Evolutionary conservation across 2,888 invertebrate species (phyloP), one percentile per base, ranked within the genome.

Genomic region (Lochmaea capreae): DNA sequence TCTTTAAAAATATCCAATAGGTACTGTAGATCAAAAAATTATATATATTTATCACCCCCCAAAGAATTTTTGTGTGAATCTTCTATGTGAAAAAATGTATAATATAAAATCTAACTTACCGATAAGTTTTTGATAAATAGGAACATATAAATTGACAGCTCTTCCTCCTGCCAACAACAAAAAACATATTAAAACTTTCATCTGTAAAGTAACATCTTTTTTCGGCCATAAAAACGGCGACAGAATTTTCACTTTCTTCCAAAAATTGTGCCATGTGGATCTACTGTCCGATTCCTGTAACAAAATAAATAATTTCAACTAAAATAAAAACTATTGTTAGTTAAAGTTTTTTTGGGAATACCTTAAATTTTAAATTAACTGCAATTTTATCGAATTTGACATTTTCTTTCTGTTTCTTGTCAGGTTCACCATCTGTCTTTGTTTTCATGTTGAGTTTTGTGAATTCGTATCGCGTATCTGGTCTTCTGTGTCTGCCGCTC

Each of bases 161-260:
- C 99, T 91, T 16, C 98, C 98, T 14, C 89, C 90, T 11, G 92
- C 86, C 63, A 99, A 90, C 11, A 96, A 87, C 0, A 91, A 8
- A 54, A 99, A 90, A 87, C 98, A 98, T 72, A 95, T 83, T 18
- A 97, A 73, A 0, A 99, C 97, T 73, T 94, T 89, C 0, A 95
- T 80, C 87, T 99, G 98, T 5, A 99, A 89, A 10, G 89, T 81
- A 22, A 88, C 68, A 84, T 93, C 94, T 81, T 93, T 95, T 82
- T 92, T 93, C 0, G 99, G 99, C 99, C 99, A 99, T 46, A 99
- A 88, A 88, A 97, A 98, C 0, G 98, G 98, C 77, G 94, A 88
- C 59, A 99, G 90, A 5, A 92, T 92, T 81, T 91, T 91, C 12
- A 95, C 85, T 87, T 97, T 97, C 81, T 91, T 90, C 89, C 92